Evolutionary conservation across 2,113 vertebrate genomes (phyloP).

Genomic region (Globicephala melas): DNA sequence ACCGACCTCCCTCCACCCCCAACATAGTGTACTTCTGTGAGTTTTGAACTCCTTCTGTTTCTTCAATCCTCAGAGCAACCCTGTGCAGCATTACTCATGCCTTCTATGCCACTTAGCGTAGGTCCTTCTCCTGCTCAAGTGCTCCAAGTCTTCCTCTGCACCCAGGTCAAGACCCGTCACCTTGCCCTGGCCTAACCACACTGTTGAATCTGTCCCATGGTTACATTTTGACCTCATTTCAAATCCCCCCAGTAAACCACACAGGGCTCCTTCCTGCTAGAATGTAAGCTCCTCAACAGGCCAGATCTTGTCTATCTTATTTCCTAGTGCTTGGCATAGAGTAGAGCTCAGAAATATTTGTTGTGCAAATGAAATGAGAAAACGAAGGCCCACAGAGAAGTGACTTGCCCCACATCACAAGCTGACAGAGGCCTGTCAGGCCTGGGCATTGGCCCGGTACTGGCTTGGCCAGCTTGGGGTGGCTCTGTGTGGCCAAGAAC

Average conservation of each 20-base stretch:
- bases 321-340: neutral
- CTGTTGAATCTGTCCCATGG: neutral
- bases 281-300: neutral
- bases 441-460: neutral
- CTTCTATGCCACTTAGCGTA: neutral
- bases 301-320: neutral
- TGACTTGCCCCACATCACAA: neutral
- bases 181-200: neutral
- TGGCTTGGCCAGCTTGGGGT: neutral
- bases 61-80: neutral
- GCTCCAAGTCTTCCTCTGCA: neutral
- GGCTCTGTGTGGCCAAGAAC: neutral
- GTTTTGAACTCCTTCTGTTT: neutral
- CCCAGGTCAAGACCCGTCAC: neutral
- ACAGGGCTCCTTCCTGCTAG: neutral
- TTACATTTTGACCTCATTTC: neutral
- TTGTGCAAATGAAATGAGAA: neutral
- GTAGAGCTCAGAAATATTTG: neutral
- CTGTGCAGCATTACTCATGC: rapidly evolving
- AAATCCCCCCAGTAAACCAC: neutral
- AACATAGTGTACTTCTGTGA: rapidly evolving
- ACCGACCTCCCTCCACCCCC: rapidly evolving
- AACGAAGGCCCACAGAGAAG: neutral
- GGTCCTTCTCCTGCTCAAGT: neutral
- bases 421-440: neutral